phyloP scores from a whole-genome alignment of 2,888 invertebrate species.

The Slavum lentiscoides region DNA sequence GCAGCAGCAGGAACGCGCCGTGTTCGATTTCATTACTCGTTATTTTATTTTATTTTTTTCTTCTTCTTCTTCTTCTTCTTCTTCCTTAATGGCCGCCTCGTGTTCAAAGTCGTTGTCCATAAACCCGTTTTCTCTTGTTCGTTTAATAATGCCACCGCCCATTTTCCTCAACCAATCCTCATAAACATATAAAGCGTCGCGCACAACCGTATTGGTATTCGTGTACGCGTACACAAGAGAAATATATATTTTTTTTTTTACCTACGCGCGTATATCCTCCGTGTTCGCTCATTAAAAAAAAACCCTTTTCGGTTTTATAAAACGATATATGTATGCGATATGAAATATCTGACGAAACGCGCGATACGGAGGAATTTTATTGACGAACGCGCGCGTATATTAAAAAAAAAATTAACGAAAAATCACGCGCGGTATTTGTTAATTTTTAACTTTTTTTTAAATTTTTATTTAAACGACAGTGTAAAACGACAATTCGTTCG shows the following conservation, averaged over 20 bases:
- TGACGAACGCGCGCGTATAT: too few relatives aligned
- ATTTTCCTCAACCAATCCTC: constrained; percentile 47
- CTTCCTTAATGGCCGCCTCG: constrained; percentile 44
- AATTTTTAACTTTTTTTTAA: too few relatives aligned
- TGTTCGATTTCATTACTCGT: constrained; percentile 45
- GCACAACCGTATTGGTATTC: neutral
- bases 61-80: constrained; percentile 32
- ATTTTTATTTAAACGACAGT: too few relatives aligned
- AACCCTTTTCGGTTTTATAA: too few relatives aligned
- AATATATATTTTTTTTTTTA: neutral
- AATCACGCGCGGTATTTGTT: neutral
- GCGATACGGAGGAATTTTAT: too few relatives aligned
- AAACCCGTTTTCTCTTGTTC: constrained; percentile 48
- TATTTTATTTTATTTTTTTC: constrained; percentile 29
- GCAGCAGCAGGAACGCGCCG: neutral
- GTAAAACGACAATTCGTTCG: too few relatives aligned
- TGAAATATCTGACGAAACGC: too few relatives aligned
- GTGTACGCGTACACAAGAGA: neutral
- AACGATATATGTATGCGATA: neutral
- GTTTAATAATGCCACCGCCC: constrained; percentile 42
- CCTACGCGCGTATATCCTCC: neutral
- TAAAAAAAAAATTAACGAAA: neutral
- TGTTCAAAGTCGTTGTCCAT: constrained; percentile 47
- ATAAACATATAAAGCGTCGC: constrained; percentile 13
- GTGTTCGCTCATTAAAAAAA: constrained; percentile 1